phyloP scores from a whole-genome alignment of 2,113 vertebrate genomes.

The Engraulis encrasicolus region DNA sequence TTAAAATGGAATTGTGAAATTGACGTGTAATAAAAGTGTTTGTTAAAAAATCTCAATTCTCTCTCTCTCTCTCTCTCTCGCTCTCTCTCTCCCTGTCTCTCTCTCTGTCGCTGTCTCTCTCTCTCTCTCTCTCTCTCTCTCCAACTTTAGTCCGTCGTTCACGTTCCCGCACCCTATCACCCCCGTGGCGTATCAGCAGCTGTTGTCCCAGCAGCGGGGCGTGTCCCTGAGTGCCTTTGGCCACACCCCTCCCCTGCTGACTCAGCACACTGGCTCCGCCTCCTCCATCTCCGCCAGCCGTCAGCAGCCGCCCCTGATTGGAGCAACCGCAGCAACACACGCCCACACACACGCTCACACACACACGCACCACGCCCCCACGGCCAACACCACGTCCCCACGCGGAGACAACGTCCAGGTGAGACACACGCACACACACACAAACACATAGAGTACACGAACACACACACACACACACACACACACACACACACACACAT shows the following conservation, averaged over 20 bases:
- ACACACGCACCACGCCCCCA: no score
- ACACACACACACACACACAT: no score
- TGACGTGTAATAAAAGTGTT: no score
- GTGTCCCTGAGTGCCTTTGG: conserved; percentile 91
- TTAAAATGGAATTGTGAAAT: no score
- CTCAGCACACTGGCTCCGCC: conserved; percentile 83
- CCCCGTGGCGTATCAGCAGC: conserved; percentile 94
- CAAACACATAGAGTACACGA: no score
- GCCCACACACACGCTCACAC: no score
- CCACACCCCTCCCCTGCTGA: conserved; percentile 87
- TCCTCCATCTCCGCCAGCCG: conserved; percentile 46
- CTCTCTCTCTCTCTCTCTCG: no score
- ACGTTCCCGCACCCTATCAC: conserved; percentile 94
- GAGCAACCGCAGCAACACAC: conserved; percentile 72
- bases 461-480: not conserved
- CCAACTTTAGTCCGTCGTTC: conserved; percentile 87
- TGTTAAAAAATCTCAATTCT: no score
- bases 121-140: no score
- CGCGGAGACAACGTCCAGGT: conserved; percentile 85
- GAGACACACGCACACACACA: conserved; percentile 38
- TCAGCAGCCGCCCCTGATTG: conserved; percentile 85
- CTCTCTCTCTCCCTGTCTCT: not conserved
- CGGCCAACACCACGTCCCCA: conserved; percentile 78
- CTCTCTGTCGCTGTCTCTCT: conserved; percentile 43
- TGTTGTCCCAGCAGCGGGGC: conserved; percentile 89